Percentiles rank a stretch among this genome's conserved stretches.
Conservation (phyloP, 2,797 vertebrate genomes). For the Pseudochirops corinnae region DNA sequence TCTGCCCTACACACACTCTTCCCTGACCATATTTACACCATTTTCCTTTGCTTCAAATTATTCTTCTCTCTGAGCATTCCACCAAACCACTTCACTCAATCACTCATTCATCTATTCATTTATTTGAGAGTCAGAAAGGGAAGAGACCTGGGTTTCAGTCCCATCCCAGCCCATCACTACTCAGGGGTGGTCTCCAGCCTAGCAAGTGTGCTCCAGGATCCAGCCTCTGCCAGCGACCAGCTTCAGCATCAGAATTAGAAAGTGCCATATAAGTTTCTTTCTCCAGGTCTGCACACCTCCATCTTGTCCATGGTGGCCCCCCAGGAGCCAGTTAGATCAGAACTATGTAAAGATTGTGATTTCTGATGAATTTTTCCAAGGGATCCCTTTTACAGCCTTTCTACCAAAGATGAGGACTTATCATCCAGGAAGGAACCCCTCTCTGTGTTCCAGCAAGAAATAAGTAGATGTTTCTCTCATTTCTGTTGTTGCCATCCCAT, state of each 20-base stretch:
- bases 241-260: not conserved
- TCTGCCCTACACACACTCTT: not conserved
- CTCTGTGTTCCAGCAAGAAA: constrained; percentile 67
- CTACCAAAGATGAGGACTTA: constrained; percentile 63
- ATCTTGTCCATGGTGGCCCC: not conserved
- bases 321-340: not conserved
- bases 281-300: not conserved
- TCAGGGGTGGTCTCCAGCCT: not conserved
- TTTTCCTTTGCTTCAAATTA: not conserved
- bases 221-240: too few relatives aligned
- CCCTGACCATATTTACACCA: not conserved
- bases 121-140: not conserved
- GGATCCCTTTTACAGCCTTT: constrained; percentile 62
- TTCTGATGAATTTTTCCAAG: constrained; percentile 52
- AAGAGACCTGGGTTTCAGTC: not conserved
- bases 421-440: constrained; percentile 63
- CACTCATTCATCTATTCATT: not conserved
- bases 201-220: not conserved
- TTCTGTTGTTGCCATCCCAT: constrained; percentile 70
- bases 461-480: constrained; percentile 70
- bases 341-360: not conserved
- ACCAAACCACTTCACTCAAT: not conserved
- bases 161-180: not conserved
- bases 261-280: not conserved
- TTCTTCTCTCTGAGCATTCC: not conserved